These are phyloP conservation scores for Passerina amoena DNA, from an alignment of 2,113 vertebrate genomes.

Conservation along the genomic window DNA sequence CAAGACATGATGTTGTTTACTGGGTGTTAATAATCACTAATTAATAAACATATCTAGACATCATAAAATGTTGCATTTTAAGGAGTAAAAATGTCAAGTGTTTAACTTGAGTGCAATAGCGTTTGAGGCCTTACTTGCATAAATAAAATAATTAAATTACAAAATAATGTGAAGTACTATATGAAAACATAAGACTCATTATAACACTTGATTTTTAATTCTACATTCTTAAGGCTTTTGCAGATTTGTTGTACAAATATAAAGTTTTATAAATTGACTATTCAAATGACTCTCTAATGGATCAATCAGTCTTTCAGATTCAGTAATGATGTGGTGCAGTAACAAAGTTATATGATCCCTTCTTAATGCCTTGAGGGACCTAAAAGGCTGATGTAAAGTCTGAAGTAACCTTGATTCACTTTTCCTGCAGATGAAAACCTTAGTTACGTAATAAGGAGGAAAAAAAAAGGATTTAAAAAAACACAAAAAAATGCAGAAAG, in stretches of 20 bases:
- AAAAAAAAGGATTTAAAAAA: rapidly evolving
- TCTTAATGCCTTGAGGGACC: constrained; percentile 16
- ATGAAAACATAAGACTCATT: not conserved
- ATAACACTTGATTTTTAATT: not conserved
- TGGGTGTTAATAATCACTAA: constrained; percentile 99
- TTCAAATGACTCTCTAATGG: not conserved
- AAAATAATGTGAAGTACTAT: constrained; percentile 1
- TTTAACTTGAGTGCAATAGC: constrained; percentile 67
- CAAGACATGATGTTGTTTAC: constrained; percentile 98
- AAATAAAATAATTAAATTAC: constrained; percentile 67
- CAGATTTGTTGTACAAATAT: not conserved
- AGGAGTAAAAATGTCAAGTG: constrained; percentile 78
- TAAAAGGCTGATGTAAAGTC: not conserved
- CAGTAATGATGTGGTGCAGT: not conserved
- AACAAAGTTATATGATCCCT: constrained; percentile 13
- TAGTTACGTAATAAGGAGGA: not conserved
- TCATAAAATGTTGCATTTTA: constrained; percentile 78
- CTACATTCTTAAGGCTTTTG: not conserved
- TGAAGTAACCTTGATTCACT: not conserved
- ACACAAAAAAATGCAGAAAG: not conserved
- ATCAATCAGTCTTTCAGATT: constrained; percentile 4
- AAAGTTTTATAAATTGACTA: not conserved
- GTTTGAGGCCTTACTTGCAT: constrained; percentile 47
- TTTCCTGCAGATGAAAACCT: not conserved
- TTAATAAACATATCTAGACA: constrained; percentile 93